A percentile compares a stretch with the other conserved stretches of the same genome.
phyloP scores from a whole-genome alignment of 2,113 vertebrate genomes.

The Hepsetus odoe region DNA sequence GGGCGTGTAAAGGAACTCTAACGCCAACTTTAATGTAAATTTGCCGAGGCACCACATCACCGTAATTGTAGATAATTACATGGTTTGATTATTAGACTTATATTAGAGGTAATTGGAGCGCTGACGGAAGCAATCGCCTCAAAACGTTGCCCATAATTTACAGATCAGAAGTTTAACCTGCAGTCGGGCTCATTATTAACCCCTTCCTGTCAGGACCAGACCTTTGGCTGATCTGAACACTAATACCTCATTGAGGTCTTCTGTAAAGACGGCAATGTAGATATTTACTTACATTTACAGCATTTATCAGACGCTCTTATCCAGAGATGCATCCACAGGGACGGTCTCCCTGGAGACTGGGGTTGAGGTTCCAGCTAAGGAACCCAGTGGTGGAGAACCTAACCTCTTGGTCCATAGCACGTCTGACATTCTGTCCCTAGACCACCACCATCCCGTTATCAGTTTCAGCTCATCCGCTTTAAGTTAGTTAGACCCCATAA shows the following conservation, averaged over 20 bases:
- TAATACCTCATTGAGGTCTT: too few relatives aligned
- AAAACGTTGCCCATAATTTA: neutral
- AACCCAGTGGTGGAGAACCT: too few relatives aligned
- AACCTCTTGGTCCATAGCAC: too few relatives aligned
- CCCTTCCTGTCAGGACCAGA: neutral
- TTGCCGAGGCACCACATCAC: neutral
- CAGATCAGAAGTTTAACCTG: neutral
- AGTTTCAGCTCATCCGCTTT: too few relatives aligned
- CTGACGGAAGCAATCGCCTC: neutral
- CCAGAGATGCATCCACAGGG: too few relatives aligned
- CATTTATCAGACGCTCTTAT: too few relatives aligned
- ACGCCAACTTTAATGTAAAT: neutral
- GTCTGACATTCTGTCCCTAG: too few relatives aligned
- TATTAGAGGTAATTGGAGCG: conserved; percentile 17
- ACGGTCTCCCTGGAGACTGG: too few relatives aligned
- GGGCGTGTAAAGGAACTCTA: neutral
- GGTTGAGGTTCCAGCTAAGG: too few relatives aligned
- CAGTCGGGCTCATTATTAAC: neutral
- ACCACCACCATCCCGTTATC: too few relatives aligned
- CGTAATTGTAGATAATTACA: conserved; percentile 4
- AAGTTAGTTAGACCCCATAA: too few relatives aligned
- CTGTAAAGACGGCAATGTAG: neutral
- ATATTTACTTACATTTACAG: too few relatives aligned
- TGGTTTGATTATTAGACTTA: neutral
- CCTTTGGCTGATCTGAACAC: neutral